These are phyloP conservation scores for Channa argus DNA, from an alignment of 2,113 vertebrate species.

Conservation along the genomic window DNA sequence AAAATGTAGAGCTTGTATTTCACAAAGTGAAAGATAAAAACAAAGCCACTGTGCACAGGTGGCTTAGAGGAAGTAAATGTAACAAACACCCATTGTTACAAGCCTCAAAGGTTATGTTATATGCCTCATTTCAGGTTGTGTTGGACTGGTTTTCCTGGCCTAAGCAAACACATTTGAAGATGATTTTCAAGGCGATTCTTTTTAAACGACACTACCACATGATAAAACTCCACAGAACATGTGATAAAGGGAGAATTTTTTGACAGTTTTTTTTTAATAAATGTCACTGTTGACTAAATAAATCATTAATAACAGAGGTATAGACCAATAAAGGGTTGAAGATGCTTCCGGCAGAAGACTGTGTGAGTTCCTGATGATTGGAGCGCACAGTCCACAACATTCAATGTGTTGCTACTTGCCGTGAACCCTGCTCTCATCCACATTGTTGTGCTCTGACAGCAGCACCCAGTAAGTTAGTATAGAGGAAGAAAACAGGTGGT, in stretches of 20 bases:
- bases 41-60: constrained; percentile 27
- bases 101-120: constrained; percentile 36
- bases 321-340: no score
- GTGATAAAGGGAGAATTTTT: constrained; percentile 10
- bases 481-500: no score
- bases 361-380: no score
- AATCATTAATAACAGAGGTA: no score
- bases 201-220: not conserved
- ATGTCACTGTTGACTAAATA: no score
- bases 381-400: no score
- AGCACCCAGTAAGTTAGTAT: no score
- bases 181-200: constrained; percentile 24
- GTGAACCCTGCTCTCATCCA: no score
- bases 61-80: constrained; percentile 31
- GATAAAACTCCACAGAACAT: constrained; percentile 22
- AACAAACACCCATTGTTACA: constrained; percentile 55
- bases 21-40: constrained; percentile 27
- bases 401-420: no score
- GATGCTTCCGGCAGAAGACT: no score
- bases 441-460: no score
- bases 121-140: constrained; percentile 42
- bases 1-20: constrained; percentile 17
- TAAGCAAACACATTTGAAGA: constrained; percentile 52
- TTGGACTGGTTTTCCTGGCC: constrained; percentile 36
- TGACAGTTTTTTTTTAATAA: no score